Evolutionary conservation across 2,888 invertebrate genomes (phyloP), one percentile per base, ranked within the genome.

Genomic region (Furcula furcula): DNA sequence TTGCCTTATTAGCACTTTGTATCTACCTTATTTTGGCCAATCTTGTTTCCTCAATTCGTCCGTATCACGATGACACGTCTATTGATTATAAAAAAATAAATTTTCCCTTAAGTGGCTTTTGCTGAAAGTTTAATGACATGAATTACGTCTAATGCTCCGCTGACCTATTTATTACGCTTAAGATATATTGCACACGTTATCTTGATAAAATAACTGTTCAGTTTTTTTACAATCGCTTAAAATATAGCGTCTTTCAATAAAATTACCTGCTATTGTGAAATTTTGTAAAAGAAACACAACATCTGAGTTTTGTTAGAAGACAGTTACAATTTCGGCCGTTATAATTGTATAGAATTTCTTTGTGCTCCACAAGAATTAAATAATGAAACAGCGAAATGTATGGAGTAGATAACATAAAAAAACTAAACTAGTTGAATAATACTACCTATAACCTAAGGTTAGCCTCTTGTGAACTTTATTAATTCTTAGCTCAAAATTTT

Each of bases 321-420:
- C 86, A 83, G 87, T 88, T 88, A 88, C 85, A 78, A 81, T 87
- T 84, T 86, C 55, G 84, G 83, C 87, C 87, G 88, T 88, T 88
- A 87, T 88, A 87, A 88, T 88, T 88, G 85, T 87, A 87, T 86
- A 87, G 82, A 82, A 86, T 83, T 86, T 79, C 76, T 76, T 83
- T 86, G 77, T 79, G 67, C 64, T 63, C 57, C 62, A 43, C 49
- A 58, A 64, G 68, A 69, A 73, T 63, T 51, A 60, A 45, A 30
- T 49, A 59, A 56, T 52, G 36, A 53, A 65, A 76, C 65, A 67
- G 29, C 18, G 39, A 57, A 65, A 63, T 11, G 6, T 21, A 25
- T 72, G 14, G 81, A 84, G 71, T 36, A 10, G 60, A 7, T 22
- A 7, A 11, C 3, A 15, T 10, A 6, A n/a, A n/a, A 12, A 25